Base-by-base conservation (phyloP, 2,113 vertebrate species). In the Toxotes jaculatrix region DNA sequence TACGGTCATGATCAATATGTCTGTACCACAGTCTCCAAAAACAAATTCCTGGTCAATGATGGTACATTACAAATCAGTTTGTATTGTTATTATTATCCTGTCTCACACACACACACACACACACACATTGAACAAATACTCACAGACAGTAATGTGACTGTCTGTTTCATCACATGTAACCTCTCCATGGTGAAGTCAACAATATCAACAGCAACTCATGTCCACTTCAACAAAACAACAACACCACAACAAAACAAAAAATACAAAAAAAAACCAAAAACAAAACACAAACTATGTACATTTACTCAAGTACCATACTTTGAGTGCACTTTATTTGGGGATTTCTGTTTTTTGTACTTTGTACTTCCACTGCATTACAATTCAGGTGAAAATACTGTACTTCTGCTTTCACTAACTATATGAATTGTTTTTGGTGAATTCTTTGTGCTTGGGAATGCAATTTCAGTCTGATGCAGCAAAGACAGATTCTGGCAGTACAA, bases 1-100 rank as follows among this genome's bases (percentile, higher is more conserved):
- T 75, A 51, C 82, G 85, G 78, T 10, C 51, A 80, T 80, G 86
- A 91, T 93, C 90, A 74, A 92, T 91, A 87, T 0, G 89, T 87
- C 81, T 88, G 77, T 74, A 59, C 27, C 64, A 70, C 21, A 70
- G 90, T 89, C 86, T 90, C 81, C 80, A 87, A 75, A 88, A 85
- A 74, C 81, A 90, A 79, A 90, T 89, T 89, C 78, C 64, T 78
- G 75, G 74, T 78, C 74, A 87, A 69, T 83, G 70, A 86, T 74
- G 62, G 32, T 69, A 49, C 65, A 80, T 60, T 75, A 67, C 53
- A 47, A 86, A 73, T 43, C 62, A 40, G 27, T 67, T 86, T 51
- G 64, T 47, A 70, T 69, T 79, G 74, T 74, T 65, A 80, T 77
- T 74, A 73, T 84, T 69, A 75, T 72, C 53, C 65, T 43, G 11